These are phyloP conservation scores for Scrobipalpa costella DNA, from an alignment of 2,888 invertebrate genomes.

Conservation along the genomic window DNA sequence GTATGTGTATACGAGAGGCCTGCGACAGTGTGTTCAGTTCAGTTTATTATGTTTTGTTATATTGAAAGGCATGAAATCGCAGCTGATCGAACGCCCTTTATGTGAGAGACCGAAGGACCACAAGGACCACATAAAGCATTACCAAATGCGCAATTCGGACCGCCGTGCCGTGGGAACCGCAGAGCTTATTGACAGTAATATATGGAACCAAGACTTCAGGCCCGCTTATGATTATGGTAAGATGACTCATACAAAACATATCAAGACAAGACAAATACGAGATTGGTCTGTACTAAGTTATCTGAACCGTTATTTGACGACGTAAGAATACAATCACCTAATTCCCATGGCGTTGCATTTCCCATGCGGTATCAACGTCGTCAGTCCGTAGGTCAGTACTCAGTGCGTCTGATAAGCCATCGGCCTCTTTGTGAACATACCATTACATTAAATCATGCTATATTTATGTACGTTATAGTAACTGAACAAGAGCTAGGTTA, in stretches of 20 bases:
- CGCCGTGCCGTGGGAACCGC: slow-evolving; percentile 49
- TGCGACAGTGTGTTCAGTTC: not conserved
- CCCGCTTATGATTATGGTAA: not conserved
- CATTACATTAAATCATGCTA: slow-evolving; percentile 14
- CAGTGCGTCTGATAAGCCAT: slow-evolving; percentile 62
- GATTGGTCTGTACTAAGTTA: slow-evolving; percentile 20
- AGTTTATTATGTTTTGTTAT: slow-evolving; percentile 6
- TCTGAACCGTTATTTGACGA: slow-evolving; percentile 37
- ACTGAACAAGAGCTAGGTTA: not conserved
- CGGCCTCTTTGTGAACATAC: slow-evolving; percentile 34
- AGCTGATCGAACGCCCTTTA: slow-evolving; percentile 41
- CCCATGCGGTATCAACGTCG: slow-evolving; percentile 64
- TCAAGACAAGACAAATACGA: not conserved
- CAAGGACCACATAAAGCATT: slow-evolving; percentile 43
- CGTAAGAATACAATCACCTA: slow-evolving; percentile 43
- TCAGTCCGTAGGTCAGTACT: slow-evolving; percentile 60
- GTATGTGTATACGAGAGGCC: not conserved
- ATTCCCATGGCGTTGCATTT: slow-evolving; percentile 64
- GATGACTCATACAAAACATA: not conserved
- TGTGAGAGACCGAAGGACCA: slow-evolving; percentile 30
- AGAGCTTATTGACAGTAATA: slow-evolving; percentile 52
- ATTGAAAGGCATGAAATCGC: slow-evolving; percentile 15
- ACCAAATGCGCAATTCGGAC: slow-evolving; percentile 49
- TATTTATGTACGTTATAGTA: not conserved
- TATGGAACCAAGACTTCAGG: slow-evolving; percentile 41